Base-by-base conservation (phyloP, 2,888 invertebrate genomes). In the Meandrusa payeni region DNA sequence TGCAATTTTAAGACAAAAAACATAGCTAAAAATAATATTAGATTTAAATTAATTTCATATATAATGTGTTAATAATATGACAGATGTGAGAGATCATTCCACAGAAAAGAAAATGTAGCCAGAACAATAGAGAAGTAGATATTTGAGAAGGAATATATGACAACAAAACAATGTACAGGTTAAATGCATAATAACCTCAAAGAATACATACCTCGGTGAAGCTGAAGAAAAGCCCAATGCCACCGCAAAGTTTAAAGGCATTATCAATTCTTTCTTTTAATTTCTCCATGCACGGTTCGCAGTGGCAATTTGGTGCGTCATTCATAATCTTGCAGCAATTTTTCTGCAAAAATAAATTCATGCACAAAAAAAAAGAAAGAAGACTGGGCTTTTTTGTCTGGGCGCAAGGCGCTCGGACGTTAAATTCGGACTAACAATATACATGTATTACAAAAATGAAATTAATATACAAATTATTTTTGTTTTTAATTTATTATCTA, bases 161-260 rank as follows among this genome's bases (percentile, higher is more conserved):
- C 10, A 7, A 20, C 26, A 13, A 27, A 32, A 20, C 2, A 13
- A 26, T 22, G 22, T 41, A 41, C 12, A 10, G 13, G 20, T 12
- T 20, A 12, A 19, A 32, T 11, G 3, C 2, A 7, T 11, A 3
- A 19, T 3, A 39, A 20, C n/a, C 3, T 3, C 7, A 36, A 27
- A 41, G 3, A 7, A 10, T 9, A 33, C 83, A 88, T 90, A 97
- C 98, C 95, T 98, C 98, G 31, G 97, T 97, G 69, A 98, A 98
- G 71, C 97, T 97, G 89, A 98, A 98, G 89, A 98, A 97, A 13
- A 98, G 89, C 42, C 97, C 97, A 61, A 98, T 93, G 47, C 96
- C 96, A 32, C 98, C 98, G 59, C 95, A 95, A 9, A 95, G 88
- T 70, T 96, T 95, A 68, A 97, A 95, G 1, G 95, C 97, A 71